phyloP scores from a whole-genome alignment of 2,888 invertebrate species.

The Acheta domesticus region DNA sequence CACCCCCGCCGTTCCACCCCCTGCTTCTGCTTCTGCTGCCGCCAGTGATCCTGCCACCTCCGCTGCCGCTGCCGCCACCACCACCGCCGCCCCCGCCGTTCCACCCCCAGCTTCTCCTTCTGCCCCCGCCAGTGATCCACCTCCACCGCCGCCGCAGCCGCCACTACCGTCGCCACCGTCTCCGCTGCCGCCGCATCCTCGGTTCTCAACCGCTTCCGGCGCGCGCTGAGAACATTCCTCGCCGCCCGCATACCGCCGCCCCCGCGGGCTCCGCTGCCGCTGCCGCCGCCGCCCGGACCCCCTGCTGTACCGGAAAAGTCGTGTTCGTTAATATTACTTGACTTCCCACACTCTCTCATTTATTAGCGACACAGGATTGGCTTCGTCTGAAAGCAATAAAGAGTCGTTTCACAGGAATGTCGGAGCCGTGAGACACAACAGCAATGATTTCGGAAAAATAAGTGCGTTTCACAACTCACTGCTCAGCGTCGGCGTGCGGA shows the following conservation, averaged over 20 bases:
- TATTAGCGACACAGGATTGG: background rate
- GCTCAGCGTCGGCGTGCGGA: no score
- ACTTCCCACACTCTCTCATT: constrained; percentile 18
- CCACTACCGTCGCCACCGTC: background rate
- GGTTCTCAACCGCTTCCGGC: background rate
- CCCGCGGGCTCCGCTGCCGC: background rate
- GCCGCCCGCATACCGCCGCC: background rate
- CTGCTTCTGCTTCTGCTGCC: no score
- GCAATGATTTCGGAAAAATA: no score
- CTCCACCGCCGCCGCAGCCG: no score
- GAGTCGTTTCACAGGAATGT: constrained; percentile 9
- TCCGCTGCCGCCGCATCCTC: background rate
- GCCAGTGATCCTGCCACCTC: no score
- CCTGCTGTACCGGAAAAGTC: constrained; percentile 5
- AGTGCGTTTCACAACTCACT: no score
- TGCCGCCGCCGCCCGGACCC: background rate
- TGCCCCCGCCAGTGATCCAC: no score
- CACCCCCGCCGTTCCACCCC: no score
- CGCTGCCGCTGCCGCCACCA: no score
- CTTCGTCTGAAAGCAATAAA: background rate
- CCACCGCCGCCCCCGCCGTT: no score
- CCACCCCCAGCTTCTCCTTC: no score
- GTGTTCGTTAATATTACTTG: constrained; percentile 2
- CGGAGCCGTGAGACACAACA: background rate
- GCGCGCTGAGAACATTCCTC: background rate